A percentile compares a stretch with the other conserved stretches of the same genome.
Conservation (phyloP, 2,113 vertebrate species). For the Carollia perspicillata region DNA sequence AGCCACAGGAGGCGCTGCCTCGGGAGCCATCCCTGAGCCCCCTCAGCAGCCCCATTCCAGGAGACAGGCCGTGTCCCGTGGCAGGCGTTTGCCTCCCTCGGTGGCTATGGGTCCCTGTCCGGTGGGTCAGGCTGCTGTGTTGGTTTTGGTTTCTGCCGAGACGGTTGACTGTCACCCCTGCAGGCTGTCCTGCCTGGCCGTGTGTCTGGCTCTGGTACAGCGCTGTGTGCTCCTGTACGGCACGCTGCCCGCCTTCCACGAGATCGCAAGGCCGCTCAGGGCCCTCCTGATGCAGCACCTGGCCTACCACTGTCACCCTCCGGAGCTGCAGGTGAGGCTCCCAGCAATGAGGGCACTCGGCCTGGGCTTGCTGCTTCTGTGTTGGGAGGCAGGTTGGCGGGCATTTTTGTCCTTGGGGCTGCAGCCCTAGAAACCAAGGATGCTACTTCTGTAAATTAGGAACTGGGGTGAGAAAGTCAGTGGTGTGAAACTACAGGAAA, state of each 20-base stretch:
- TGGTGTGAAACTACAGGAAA: accelerated
- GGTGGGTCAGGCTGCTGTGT: no score
- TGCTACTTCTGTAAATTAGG: not conserved
- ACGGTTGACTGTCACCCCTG: not conserved
- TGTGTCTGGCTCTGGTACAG: slow-evolving; percentile 88
- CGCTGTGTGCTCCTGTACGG: slow-evolving; percentile 84
- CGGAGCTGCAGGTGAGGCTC: slow-evolving; percentile 84
- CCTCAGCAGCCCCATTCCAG: accelerated
- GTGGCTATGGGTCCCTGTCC: no score
- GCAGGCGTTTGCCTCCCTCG: no score
- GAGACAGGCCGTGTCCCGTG: no score
- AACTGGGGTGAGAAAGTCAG: not conserved
- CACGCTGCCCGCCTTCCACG: slow-evolving; percentile 82
- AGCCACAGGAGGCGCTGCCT: accelerated
- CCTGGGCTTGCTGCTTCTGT: accelerated
- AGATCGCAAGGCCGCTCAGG: slow-evolving; percentile 85
- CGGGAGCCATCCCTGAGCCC: accelerated
- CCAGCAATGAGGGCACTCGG: accelerated
- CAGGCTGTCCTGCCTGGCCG: slow-evolving; percentile 88
- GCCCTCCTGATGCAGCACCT: slow-evolving; percentile 84
- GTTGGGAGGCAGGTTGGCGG: accelerated
- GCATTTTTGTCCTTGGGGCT: not conserved
- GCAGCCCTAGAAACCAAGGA: not conserved
- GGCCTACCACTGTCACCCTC: slow-evolving; percentile 77
- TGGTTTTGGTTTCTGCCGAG: not conserved